Evolutionary conservation across 1,140 invertebrate genomes (phyloP).

Genomic region (Drosophila kurseongensis): DNA sequence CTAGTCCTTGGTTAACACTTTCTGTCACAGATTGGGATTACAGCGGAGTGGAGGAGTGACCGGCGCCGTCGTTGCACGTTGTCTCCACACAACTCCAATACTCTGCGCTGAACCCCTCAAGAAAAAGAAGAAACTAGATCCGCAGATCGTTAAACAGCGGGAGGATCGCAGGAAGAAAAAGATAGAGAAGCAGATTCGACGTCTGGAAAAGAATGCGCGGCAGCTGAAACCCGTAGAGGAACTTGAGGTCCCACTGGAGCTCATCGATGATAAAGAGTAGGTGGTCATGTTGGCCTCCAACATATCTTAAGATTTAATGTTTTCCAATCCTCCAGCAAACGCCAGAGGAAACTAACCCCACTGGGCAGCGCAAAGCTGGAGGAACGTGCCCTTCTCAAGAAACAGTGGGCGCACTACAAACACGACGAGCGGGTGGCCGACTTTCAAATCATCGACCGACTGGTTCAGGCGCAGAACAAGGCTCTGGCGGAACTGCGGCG

Average conservation of each 20-base stretch:
- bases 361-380: slow-evolving; percentile 86
- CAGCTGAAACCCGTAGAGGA: slow-evolving; percentile 94
- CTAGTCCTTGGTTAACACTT: neutral
- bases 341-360: slow-evolving; percentile 85
- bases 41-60: slow-evolving; percentile 26
- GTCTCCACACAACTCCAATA: slow-evolving; percentile 66
- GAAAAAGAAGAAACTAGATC: slow-evolving; percentile 95
- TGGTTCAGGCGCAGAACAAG: slow-evolving; percentile 89
- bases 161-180: slow-evolving; percentile 92
- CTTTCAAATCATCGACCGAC: slow-evolving; percentile 88
- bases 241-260: slow-evolving; percentile 88
- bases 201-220: slow-evolving; percentile 90
- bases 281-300: slow-evolving; percentile 1
- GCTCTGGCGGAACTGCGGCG: slow-evolving; percentile 91
- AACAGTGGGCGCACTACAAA: slow-evolving; percentile 91
- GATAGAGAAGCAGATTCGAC: slow-evolving; percentile 93
- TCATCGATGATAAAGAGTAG: slow-evolving; percentile 89
- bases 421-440: slow-evolving; percentile 87
- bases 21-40: slow-evolving; percentile 42
- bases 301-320: neutral
- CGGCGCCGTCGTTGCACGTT: slow-evolving; percentile 27
- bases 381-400: slow-evolving; percentile 86
- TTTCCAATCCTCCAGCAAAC: slow-evolving; percentile 84
- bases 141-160: slow-evolving; percentile 89
- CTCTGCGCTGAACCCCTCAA: slow-evolving; percentile 91